Base-by-base conservation (phyloP, 2,888 invertebrate species). In the Leptopilina myrica region DNA sequence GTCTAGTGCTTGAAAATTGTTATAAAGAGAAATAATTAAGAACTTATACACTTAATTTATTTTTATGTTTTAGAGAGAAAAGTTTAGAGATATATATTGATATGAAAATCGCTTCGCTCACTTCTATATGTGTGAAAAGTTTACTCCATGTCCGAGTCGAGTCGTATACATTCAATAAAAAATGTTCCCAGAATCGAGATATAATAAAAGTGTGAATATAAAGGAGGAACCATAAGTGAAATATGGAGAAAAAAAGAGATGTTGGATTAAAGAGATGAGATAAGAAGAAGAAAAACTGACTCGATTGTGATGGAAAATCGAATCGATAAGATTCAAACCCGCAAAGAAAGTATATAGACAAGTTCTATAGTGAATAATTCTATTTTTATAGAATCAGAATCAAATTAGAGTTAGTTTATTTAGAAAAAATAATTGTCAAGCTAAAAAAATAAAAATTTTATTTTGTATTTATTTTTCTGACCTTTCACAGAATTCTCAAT, bases 191-290 rank as follows among this genome's bases (percentile, higher is more conserved):
- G 84, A 85, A 83, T 80, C 83, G 85, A 88, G 89, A 43, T 43
- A 89, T 89, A 89, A 90, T 90, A 90, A 90, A 90, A 90, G 88
- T 88, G 89, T 86, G 89, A 90, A 89, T 89, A 89, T 89, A 89
- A 87, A 84, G 80, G 83, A 82, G 82, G 82, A 78, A 79, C 80
- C 81, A 84, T 81, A 81, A 78, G 79, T 76, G 79, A 56, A 77
- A 79, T 53, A 80, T 78, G 73, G 79, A 73, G 33, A 56, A 77
- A 65, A 66, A 62, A 9, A 66, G n/a, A 79, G 82, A 79, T 77
- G 73, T 59, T 73, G 76, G 69, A 64, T 73, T 14, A 78, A 78
- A 76, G 81, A 62, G 67, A 66, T 79, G 59, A 33, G 33, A 81
- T 64, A 79, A 78, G 75, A 78, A 76, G 83, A 67, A 73, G 77